Conservation (phyloP, 2,113 vertebrate species). For the Oreochromis aureus region DNA sequence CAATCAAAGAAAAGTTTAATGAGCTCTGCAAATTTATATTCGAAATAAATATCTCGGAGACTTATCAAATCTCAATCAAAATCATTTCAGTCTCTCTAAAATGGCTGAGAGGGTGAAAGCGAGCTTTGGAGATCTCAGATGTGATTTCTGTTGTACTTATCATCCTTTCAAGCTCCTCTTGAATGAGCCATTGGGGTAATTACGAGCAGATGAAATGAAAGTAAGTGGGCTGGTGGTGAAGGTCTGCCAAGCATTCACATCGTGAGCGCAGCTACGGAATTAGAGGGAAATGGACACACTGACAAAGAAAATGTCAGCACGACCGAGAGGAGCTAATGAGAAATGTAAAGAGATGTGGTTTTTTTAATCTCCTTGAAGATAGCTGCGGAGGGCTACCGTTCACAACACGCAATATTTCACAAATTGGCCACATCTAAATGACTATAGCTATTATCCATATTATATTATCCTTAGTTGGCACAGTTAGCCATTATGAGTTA, state of each 20-base stretch:
- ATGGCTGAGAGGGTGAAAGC: not conserved
- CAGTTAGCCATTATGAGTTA: not conserved
- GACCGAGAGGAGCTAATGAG: not conserved
- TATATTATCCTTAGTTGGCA: not conserved
- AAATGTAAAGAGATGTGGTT: not conserved
- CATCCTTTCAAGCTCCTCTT: not conserved
- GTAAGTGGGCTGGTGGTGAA: not conserved
- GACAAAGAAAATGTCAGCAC: not conserved
- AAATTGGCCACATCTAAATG: not conserved
- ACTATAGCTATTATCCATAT: not conserved
- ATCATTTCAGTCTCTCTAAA: not conserved
- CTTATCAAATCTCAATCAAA: conserved; percentile 1
- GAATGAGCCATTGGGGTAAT: conserved; percentile 20
- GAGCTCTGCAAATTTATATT: conserved; percentile 17
- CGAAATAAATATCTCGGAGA: conserved; percentile 11
- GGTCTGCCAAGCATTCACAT: conserved; percentile 69
- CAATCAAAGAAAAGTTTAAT: conserved; percentile 52
- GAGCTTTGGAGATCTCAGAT: not conserved
- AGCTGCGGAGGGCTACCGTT: not conserved
- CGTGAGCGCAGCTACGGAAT: not conserved
- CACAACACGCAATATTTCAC: not conserved
- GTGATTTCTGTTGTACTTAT: conserved; percentile 5
- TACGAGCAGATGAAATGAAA: conserved; percentile 31
- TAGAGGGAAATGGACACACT: not conserved
- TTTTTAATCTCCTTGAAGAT: not conserved